A percentile compares a stretch with the other conserved stretches of the same genome.
Conservation (phyloP, 2,113 vertebrate genomes). For the Parotia lawesii region DNA sequence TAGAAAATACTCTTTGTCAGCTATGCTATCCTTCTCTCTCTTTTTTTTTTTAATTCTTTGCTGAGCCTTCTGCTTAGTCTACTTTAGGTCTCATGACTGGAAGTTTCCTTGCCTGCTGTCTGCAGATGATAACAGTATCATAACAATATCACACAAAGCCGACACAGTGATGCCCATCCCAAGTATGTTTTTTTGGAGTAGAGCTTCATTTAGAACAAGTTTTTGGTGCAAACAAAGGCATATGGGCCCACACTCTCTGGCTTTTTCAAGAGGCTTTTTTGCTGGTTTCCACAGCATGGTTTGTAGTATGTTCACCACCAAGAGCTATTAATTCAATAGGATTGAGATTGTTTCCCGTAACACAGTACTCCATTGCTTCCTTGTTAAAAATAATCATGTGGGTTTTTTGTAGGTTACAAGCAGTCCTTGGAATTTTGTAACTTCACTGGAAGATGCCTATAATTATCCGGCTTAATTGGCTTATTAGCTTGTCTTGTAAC, state of each 20-base stretch:
- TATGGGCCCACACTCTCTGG: neutral
- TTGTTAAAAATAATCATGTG: slow-evolving; percentile 3
- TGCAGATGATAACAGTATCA: neutral
- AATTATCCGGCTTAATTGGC: neutral
- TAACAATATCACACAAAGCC: neutral
- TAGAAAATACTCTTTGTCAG: neutral
- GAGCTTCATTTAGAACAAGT: neutral
- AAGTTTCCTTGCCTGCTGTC: neutral
- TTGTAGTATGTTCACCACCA: neutral
- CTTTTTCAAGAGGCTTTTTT: neutral
- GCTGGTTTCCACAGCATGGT: neutral
- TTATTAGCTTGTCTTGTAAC: neutral
- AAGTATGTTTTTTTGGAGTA: neutral
- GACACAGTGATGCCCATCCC: neutral
- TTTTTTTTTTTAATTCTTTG: neutral
- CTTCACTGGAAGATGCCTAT: neutral
- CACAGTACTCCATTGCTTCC: neutral
- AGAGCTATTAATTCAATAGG: neutral
- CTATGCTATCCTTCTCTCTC: neutral
- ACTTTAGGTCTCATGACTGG: neutral
- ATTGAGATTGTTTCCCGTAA: neutral
- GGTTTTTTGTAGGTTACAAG: neutral
- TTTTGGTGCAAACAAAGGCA: neutral
- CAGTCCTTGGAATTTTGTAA: neutral
- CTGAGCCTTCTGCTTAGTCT: neutral